A percentile compares a stretch with the other conserved stretches of the same genome.
These are phyloP conservation scores for Ctenicera cuprea DNA, from an alignment of 2,888 invertebrate species.

Conservation along the genomic window DNA sequence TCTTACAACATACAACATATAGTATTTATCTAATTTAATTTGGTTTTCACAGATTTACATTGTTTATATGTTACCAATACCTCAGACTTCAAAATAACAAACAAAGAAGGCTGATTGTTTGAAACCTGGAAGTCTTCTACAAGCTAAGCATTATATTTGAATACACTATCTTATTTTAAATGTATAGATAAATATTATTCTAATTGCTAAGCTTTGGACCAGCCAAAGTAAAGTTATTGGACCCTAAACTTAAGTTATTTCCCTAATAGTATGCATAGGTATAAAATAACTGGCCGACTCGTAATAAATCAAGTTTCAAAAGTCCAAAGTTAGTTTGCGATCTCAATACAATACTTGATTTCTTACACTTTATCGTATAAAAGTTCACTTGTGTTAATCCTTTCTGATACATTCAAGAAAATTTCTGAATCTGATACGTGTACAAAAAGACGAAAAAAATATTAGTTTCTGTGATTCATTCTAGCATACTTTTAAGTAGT, in stretches of 20 bases:
- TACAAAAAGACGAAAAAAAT: too few relatives aligned
- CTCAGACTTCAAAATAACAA: constrained; percentile 58
- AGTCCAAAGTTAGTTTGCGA: too few relatives aligned
- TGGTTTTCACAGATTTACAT: constrained; percentile 1
- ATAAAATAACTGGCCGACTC: not conserved
- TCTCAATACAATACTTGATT: too few relatives aligned
- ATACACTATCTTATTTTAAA: constrained; percentile 2
- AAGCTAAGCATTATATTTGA: constrained; percentile 8
- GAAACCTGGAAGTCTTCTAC: constrained; percentile 57
- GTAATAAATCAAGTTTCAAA: not conserved
- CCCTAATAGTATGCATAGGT: not conserved
- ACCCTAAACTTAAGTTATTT: constrained; percentile 40
- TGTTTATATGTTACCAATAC: not conserved
- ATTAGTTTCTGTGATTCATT: too few relatives aligned
- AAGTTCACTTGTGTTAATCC: too few relatives aligned
- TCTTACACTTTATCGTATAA: too few relatives aligned
- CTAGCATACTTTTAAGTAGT: too few relatives aligned
- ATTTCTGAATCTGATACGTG: too few relatives aligned
- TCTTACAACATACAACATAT: constrained; percentile 42
- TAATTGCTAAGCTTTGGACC: constrained; percentile 54
- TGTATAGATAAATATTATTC: constrained; percentile 33
- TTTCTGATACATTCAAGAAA: too few relatives aligned
- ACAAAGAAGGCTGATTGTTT: constrained; percentile 64
- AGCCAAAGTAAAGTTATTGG: constrained; percentile 56
- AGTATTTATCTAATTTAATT: constrained; percentile 8